These are phyloP conservation scores for Drosophila nigrodunni DNA, from an alignment of 1,140 invertebrate species.

Conservation along the genomic window DNA sequence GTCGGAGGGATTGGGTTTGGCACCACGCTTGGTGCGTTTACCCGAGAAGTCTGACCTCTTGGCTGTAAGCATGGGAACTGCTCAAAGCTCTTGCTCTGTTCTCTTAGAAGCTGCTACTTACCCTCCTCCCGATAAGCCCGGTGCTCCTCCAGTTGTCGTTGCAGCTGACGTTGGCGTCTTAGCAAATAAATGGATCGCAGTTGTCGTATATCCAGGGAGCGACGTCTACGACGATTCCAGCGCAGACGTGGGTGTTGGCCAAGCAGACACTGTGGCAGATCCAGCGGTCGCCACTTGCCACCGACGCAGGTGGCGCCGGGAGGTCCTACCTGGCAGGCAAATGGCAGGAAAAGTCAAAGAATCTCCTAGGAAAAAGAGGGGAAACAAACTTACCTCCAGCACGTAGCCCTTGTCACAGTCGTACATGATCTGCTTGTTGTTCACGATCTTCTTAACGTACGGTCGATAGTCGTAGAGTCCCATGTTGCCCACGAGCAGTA, in stretches of 20 bases:
- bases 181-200: constrained; percentile 85
- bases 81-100: background rate
- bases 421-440: constrained; percentile 98
- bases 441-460: constrained; percentile 95
- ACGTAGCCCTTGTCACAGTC: constrained; percentile 97
- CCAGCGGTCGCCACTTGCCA: constrained; percentile 80
- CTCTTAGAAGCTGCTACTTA: background rate
- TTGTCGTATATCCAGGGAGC: constrained; percentile 87
- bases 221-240: constrained; percentile 89
- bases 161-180: constrained; percentile 59
- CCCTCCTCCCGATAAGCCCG: background rate
- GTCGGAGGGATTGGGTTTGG: constrained; percentile 48
- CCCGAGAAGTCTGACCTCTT: background rate
- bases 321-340: constrained; percentile 87
- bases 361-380: background rate
- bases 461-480: constrained; percentile 98
- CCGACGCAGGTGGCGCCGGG: constrained; percentile 89
- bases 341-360: background rate
- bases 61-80: background rate
- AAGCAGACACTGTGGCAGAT: constrained; percentile 87
- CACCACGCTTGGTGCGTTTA: constrained; percentile 53
- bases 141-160: constrained; percentile 49
- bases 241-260: constrained; percentile 93
- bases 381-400: constrained; percentile 86
- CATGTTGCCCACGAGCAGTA: constrained; percentile 97